Percentiles rank a stretch among this genome's conserved stretches.
Evolutionary conservation across 92 coral and sea anemone species (phyloP).

Genomic region (Bergia puertoricense): DNA sequence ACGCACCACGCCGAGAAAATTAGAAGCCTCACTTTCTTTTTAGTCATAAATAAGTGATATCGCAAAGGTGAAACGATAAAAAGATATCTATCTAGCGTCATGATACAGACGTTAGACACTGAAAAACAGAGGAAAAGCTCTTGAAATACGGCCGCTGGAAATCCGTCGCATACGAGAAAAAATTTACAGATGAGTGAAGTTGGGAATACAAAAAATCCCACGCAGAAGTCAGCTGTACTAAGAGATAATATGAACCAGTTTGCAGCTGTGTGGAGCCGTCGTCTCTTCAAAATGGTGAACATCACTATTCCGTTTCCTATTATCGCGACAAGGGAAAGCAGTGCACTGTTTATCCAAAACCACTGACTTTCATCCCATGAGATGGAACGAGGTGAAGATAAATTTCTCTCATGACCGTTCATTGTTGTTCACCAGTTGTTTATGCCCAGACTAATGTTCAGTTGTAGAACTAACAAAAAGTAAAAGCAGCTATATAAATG

Average conservation of each 20-base stretch:
- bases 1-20: background rate
- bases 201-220: conserved; percentile 3
- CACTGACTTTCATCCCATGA: background rate
- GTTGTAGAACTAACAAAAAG: background rate
- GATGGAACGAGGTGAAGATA: background rate
- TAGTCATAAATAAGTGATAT: conserved; percentile 11
- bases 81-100: conserved; percentile 7
- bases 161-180: background rate
- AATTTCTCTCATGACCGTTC: background rate
- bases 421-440: background rate
- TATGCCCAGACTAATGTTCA: background rate
- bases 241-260: conserved; percentile 10
- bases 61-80: background rate
- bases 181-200: conserved; percentile 2
- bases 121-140: background rate
- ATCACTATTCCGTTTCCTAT: background rate
- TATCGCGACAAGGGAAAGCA: background rate
- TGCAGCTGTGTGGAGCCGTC: background rate
- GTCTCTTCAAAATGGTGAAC: background rate
- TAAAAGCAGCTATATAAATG: background rate
- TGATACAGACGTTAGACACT: background rate
- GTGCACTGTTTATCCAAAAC: background rate
- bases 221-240: conserved; percentile 7
- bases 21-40: background rate
- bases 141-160: background rate